Evolutionary conservation across 2,113 vertebrate species (phyloP), one percentile per base, ranked within the genome.

Genomic region (Cepphus grylle): DNA sequence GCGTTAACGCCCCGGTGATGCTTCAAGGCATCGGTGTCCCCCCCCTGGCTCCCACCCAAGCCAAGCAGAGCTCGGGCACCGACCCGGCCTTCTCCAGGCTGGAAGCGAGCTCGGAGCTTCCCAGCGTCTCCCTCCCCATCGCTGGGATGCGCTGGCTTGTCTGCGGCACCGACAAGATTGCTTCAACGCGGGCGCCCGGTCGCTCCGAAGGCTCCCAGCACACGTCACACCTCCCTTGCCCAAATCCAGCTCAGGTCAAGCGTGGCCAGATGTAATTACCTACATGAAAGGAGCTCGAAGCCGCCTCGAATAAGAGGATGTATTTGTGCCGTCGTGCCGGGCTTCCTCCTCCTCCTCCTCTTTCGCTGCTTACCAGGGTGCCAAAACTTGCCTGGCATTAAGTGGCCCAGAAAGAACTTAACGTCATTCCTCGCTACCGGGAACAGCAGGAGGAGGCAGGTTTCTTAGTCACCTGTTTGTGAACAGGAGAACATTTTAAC

Each of bases 41-140:
- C 8, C 45, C 21, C 22, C 15, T 10, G 3, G 38, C 50, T 19
- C 43, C 52, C 42, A 42, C 55, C 17, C 32, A 26, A 0, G 1
- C 25, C 12, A 1, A 73, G 84, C 58, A 42, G 29, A 81, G 19
- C 59, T 58, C 45, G 34, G 13, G 81, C 32, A 30, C 49, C 5
- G 1, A 49, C 49, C 55, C 38, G 0, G 1, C 21, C 3, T 34
- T 74, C 45, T 32, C 53, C 36, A 12, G 67, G 58, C 56, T 17
- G 12, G 12, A 12, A 66, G 17, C 27, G 12, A 53, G 36, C 38
- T 45, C 66, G 6, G 70, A 69, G 66, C 36, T 76, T 52, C 70
- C 38, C 43, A 1, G 1, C 6, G 0, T 30, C 79, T 53, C 43
- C 34, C 36, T 7, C 3, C 55, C 27, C n/a, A 15, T 1, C 7